phyloP scores from a whole-genome alignment of 2,797 vertebrate genomes.

The Scleropages formosus region DNA sequence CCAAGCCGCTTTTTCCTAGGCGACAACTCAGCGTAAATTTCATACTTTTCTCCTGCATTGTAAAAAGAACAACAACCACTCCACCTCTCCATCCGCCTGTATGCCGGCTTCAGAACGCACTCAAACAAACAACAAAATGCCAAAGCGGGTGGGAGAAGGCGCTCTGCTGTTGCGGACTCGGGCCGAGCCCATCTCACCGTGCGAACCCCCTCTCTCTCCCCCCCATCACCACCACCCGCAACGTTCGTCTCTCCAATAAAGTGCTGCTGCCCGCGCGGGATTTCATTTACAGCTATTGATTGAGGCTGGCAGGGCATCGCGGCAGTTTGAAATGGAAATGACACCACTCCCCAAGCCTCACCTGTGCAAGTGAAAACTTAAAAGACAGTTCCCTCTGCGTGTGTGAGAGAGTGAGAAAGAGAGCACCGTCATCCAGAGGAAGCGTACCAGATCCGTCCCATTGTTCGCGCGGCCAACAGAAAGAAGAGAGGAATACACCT shows the following conservation, averaged over 20 bases:
- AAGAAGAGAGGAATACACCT: too few species aligned
- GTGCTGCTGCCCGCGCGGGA: constrained; percentile 16
- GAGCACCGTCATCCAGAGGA: not conserved
- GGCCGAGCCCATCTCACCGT: not conserved
- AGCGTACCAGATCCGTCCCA: too few species aligned
- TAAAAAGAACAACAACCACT: too few species aligned
- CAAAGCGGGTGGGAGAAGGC: not conserved
- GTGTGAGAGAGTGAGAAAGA: not conserved
- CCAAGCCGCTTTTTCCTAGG: not conserved
- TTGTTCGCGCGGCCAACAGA: too few species aligned
- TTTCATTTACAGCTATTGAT: constrained; percentile 52
- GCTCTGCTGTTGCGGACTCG: not conserved
- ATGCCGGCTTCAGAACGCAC: not conserved
- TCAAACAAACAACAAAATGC: not conserved
- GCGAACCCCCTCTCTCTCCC: not conserved
- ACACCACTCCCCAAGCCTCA: not conserved
- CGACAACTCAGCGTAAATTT: too few species aligned
- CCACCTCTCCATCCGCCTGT: too few species aligned
- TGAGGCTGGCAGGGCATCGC: constrained; percentile 33
- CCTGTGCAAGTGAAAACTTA: not conserved
- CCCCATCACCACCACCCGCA: too few species aligned
- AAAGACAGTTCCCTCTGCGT: not conserved
- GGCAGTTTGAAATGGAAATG: constrained; percentile 64
- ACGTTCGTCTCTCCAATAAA: not conserved
- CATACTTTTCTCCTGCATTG: not conserved